phyloP scores from a whole-genome alignment of 2,113 vertebrate species.

The Ptyas mucosa region DNA sequence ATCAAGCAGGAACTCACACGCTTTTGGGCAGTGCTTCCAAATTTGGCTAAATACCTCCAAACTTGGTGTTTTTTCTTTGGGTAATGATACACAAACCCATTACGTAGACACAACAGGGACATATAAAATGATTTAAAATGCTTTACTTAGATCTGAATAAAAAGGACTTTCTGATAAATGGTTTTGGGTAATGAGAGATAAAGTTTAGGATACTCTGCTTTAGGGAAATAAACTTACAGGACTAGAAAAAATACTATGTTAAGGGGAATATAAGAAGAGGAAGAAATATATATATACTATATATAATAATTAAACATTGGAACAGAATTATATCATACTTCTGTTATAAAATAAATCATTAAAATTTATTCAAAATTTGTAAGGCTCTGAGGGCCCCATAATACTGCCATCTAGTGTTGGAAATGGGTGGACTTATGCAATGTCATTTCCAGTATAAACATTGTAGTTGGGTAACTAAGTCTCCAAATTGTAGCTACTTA shows the following conservation, averaged over 20 bases:
- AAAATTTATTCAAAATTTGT: neutral
- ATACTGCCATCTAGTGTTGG: constrained; percentile 16
- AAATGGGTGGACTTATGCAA: neutral
- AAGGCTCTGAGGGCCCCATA: neutral
- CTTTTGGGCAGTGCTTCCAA: too few species aligned
- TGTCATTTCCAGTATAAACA: neutral
- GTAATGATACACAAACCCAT: too few species aligned
- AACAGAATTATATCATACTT: too few species aligned
- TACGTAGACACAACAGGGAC: too few species aligned
- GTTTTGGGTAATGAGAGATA: too few species aligned
- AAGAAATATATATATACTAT: neutral
- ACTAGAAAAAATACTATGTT: neutral
- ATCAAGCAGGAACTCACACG: neutral
- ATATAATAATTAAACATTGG: too few species aligned
- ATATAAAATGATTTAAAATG: too few species aligned
- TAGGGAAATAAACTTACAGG: neutral
- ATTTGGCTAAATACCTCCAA: too few species aligned
- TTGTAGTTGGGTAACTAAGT: neutral
- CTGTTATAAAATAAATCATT: neutral
- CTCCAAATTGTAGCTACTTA: neutral
- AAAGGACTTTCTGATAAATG: too few species aligned
- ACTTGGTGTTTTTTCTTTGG: too few species aligned
- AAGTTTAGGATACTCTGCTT: neutral
- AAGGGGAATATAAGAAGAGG: neutral
- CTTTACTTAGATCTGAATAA: too few species aligned